These are phyloP conservation scores for Tiliacea citrago DNA, from an alignment of 2,888 invertebrate genomes.

Conservation along the genomic window DNA sequence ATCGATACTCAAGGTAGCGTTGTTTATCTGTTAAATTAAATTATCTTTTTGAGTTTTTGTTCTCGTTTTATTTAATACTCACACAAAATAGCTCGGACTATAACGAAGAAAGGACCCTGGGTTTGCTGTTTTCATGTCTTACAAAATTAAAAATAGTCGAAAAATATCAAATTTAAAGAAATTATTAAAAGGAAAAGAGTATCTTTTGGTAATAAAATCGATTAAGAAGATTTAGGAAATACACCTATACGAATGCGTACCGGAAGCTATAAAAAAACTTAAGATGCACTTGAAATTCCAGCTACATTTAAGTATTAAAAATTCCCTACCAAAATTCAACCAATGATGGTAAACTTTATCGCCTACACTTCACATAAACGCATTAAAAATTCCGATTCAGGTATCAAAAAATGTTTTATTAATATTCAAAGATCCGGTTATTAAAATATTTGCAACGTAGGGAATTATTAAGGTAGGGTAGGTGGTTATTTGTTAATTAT, in stretches of 20 bases:
- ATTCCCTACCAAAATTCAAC: background rate
- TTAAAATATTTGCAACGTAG: slow-evolving; percentile 3
- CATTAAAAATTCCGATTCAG: background rate
- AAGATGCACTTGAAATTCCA: background rate
- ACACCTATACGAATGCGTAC: background rate
- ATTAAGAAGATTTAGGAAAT: background rate
- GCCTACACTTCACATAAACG: background rate
- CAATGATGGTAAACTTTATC: background rate
- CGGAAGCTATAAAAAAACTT: background rate
- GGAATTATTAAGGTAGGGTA: no score
- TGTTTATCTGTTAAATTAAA: slow-evolving; percentile 74
- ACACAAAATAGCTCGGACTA: background rate
- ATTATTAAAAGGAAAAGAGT: background rate
- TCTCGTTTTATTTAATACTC: slow-evolving; percentile 34
- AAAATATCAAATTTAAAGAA: background rate
- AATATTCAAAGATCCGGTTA: background rate
- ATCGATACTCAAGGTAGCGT: slow-evolving; percentile 83
- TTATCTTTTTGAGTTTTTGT: slow-evolving; percentile 63
- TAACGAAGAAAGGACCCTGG: no score
- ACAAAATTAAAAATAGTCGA: background rate
- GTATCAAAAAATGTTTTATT: background rate
- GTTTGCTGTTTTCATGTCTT: background rate
- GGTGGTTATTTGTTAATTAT: no score
- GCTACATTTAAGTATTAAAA: background rate
- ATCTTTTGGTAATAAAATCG: background rate